Evolutionary conservation across 1,140 invertebrate genomes (phyloP).

Genomic region (Stegodyphus mimosarum): DNA sequence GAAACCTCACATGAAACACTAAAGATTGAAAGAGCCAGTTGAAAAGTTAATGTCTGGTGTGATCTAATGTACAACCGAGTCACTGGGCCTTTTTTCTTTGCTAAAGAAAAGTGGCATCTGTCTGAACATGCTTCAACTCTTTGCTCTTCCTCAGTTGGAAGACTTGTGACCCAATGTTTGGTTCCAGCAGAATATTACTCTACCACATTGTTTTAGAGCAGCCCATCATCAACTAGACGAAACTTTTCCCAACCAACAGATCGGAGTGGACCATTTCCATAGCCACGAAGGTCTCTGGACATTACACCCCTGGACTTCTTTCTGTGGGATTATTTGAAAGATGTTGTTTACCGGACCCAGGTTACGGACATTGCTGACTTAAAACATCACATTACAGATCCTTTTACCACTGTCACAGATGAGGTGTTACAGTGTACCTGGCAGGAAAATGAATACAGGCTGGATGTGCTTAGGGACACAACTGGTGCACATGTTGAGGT

Average conservation of each 20-base stretch:
- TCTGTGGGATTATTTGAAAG: slow-evolving; percentile 48
- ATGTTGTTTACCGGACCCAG: slow-evolving; percentile 1
- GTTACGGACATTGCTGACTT: background rate
- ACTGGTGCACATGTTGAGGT: no score
- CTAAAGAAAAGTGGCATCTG: background rate
- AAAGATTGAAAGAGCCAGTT: background rate
- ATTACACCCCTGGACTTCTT: slow-evolving; percentile 38
- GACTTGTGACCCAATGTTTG: background rate
- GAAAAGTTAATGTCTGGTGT: background rate
- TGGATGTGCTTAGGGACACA: background rate
- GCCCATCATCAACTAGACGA: background rate
- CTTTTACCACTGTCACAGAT: background rate
- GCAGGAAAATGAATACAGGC: background rate
- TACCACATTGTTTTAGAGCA: slow-evolving; percentile 24
- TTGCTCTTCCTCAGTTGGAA: slow-evolving; percentile 34
- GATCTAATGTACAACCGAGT: background rate
- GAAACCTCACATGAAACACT: background rate
- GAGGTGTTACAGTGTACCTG: slow-evolving; percentile 20
- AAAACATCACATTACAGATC: background rate
- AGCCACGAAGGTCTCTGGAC: slow-evolving; percentile 33
- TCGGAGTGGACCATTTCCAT: slow-evolving; percentile 32
- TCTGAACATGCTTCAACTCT: slow-evolving; percentile 14
- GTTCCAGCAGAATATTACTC: no score
- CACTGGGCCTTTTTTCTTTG: slow-evolving; percentile 6
- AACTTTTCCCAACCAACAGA: slow-evolving; percentile 36